Evolutionary conservation across 2,797 vertebrate genomes (phyloP), one percentile per base, ranked within the genome.

Genomic region (Sphenodon punctatus): DNA sequence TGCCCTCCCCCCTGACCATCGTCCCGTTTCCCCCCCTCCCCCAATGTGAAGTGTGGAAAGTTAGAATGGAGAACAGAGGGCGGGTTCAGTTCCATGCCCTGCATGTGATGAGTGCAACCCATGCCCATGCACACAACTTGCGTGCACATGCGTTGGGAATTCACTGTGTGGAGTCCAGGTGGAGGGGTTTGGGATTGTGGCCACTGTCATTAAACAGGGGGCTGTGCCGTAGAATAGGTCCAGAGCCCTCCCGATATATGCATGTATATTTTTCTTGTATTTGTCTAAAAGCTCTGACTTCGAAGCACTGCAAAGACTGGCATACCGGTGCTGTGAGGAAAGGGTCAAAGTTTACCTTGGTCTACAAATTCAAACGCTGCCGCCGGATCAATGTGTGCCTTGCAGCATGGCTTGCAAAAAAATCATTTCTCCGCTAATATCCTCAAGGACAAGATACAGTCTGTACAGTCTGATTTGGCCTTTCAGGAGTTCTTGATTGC

Each of bases 391-490:
- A 91, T 89, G 79, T 12, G 4, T 43, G 79, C 75, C 84, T 86
- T 77, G 60, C 38, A 66, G 81, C 76, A 71, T 83, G 84, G 82
- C 90, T 92, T 92, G 88, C 77, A 64, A 59, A 90, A 92, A 95
- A 94, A 80, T 92, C 60, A 0, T 90, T 95, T 87, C 83, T 46
- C 67, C 88, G 70, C 72, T 93, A 75, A 93, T 91, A 89, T 94
- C 88, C 67, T 93, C 88, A 93, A 94, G 94, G 91, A 89, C 82
- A 90, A 92, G 85, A 60, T 63, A 46, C 8, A 64, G n/a, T n/a
- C n/a, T n/a, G n/a, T 63, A 46, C 8, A 64, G 60, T 69, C 83
- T 92, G 70, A 66, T 88, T 89, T 89, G 86, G 75, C 70, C 70
- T 92, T 91, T 72, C 61, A 83, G 79, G 73, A 87, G 78, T 87